Percentiles rank a stretch among this genome's conserved stretches.
These are phyloP conservation scores for Mirza zaza DNA, from an alignment of 2,113 vertebrate genomes.

Conservation along the genomic window DNA sequence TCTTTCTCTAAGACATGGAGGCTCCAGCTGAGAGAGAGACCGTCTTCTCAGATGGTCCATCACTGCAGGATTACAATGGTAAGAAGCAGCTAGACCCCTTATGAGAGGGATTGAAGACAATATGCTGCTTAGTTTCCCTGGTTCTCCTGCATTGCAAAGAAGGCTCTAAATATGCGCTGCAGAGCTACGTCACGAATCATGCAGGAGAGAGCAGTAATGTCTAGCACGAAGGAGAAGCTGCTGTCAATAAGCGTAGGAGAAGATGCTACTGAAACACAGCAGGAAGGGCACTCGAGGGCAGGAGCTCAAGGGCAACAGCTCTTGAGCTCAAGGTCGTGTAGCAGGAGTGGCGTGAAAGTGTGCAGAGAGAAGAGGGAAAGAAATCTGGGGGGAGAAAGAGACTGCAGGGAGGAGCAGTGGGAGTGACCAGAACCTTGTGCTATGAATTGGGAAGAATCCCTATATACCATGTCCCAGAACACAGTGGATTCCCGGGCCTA, in stretches of 20 bases:
- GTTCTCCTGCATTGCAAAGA: slow-evolving; percentile 31
- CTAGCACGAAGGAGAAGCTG: neutral
- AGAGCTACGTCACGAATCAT: neutral
- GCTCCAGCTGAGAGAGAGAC: slow-evolving; percentile 7
- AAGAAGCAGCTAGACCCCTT: slow-evolving; percentile 59
- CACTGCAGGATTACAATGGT: neutral
- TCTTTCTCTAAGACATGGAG: neutral
- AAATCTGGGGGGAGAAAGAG: neutral
- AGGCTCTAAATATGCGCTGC: slow-evolving; percentile 11
- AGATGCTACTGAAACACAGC: neutral
- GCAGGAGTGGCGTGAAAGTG: no score
- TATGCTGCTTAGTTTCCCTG: slow-evolving; percentile 46
- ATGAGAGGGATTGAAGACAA: slow-evolving; percentile 51
- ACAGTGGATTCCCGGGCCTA: fast-evolving
- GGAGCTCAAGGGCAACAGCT: neutral
- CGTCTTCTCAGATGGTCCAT: slow-evolving; percentile 46
- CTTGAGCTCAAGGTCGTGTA: no score
- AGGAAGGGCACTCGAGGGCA: neutral
- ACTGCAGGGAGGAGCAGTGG: fast-evolving
- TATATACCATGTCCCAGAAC: no score
- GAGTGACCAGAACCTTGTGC: neutral
- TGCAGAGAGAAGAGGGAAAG: neutral
- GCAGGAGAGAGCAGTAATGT: neutral
- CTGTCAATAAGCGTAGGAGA: neutral
- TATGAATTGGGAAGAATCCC: neutral